A percentile compares a stretch with the other conserved stretches of the same genome.
phyloP scores from a whole-genome alignment of 1,140 invertebrate genomes.

The Drosophila micromelanica region DNA sequence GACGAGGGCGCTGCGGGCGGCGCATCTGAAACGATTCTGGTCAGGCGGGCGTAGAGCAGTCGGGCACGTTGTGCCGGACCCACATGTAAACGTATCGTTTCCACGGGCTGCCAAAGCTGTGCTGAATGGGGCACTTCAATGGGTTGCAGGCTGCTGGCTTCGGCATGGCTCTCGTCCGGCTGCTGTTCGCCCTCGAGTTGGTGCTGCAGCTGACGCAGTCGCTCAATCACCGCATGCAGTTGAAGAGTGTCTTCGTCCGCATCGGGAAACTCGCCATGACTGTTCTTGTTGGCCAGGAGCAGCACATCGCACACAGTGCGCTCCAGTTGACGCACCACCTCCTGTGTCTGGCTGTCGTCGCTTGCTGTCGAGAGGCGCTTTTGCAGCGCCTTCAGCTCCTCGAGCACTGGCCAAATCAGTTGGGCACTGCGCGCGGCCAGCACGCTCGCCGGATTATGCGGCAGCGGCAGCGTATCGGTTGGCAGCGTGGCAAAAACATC shows the following conservation, averaged over 20 bases:
- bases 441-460: conserved; percentile 62
- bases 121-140: neutral
- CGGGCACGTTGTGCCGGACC: conserved; percentile 22
- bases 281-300: conserved; percentile 43
- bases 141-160: neutral
- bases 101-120: conserved; percentile 13
- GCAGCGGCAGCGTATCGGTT: conserved; percentile 50
- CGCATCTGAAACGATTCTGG: conserved; percentile 8
- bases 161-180: neutral
- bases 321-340: conserved; percentile 28
- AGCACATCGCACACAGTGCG: conserved; percentile 57
- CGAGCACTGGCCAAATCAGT: conserved; percentile 61
- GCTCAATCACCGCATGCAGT: conserved; percentile 61
- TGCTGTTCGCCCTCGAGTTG: conserved; percentile 24
- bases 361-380: neutral
- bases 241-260: conserved; percentile 24
- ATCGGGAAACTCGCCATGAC: neutral
- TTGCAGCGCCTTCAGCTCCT: conserved; percentile 54
- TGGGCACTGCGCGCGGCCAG: conserved; percentile 66
- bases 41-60: conserved; percentile 58
- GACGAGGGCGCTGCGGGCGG: conserved; percentile 47
- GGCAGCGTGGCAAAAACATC: conserved; percentile 16
- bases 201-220: conserved; percentile 51
- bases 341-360: conserved; percentile 16
- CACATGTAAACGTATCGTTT: conserved; percentile 56